A percentile compares a stretch with the other conserved stretches of the same genome.
Conservation (phyloP, 2,888 invertebrate genomes). For the Bellardia bayeri region DNA sequence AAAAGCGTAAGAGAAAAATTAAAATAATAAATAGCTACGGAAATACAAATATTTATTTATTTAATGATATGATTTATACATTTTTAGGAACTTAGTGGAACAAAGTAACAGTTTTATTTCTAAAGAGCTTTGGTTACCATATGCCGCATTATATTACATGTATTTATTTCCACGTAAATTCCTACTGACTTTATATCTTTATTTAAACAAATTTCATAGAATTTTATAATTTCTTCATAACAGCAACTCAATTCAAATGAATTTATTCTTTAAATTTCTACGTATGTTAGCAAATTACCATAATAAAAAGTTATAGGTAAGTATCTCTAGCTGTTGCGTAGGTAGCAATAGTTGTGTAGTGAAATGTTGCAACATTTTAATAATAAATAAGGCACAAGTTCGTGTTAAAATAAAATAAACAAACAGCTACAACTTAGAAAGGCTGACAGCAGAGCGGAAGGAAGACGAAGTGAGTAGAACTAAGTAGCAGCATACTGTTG, state of each 20-base stretch:
- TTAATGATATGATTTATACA: too few relatives aligned
- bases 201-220: background rate
- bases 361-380: slow-evolving; percentile 7
- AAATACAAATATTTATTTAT: too few relatives aligned
- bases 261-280: background rate
- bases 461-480: background rate
- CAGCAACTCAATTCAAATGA: background rate
- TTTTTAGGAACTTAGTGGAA: too few relatives aligned
- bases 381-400: background rate
- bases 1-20: too few relatives aligned
- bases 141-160: background rate
- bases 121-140: too few relatives aligned
- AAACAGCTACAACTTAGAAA: background rate
- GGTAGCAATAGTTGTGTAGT: slow-evolving; percentile 9
- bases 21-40: too few relatives aligned
- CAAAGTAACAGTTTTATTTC: too few relatives aligned
- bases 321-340: background rate
- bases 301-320: background rate
- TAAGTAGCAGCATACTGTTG: background rate
- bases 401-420: background rate
- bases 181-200: background rate
- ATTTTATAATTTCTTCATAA: background rate
- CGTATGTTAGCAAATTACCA: slow-evolving; percentile 15
- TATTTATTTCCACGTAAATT: too few relatives aligned
- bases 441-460: background rate